These are phyloP conservation scores for Spialia ferax DNA, from an alignment of 2,888 invertebrate species.

Conservation along the genomic window DNA sequence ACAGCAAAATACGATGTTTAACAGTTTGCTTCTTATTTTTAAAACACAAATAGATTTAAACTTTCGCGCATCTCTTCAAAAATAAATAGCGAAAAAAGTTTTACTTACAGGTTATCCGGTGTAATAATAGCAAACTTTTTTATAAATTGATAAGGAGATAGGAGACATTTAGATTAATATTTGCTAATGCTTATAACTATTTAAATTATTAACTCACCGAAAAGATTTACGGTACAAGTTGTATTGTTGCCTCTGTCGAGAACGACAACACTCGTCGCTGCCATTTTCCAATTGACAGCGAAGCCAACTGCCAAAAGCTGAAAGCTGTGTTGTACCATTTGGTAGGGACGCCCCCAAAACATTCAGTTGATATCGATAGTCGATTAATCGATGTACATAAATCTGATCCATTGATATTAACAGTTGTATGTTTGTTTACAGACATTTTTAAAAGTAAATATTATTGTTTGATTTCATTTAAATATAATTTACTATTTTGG, in stretches of 20 bases:
- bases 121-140: conserved; percentile 19
- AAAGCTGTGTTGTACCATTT: conserved; percentile 19
- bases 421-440: too few relatives aligned
- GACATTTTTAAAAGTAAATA: too few relatives aligned
- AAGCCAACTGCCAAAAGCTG: conserved; percentile 72
- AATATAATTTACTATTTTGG: too few relatives aligned
- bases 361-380: conserved; percentile 33
- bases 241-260: conserved; percentile 98
- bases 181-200: background rate
- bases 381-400: background rate
- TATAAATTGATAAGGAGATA: background rate
- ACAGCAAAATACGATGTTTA: background rate
- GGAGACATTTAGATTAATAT: background rate
- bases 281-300: conserved; percentile 88
- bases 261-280: conserved; percentile 97
- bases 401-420: too few relatives aligned
- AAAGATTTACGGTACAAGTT: conserved; percentile 98
- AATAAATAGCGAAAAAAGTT: conserved; percentile 62
- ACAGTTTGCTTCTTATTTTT: conserved; percentile 34
- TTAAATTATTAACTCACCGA: conserved; percentile 89
- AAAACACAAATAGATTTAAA: conserved; percentile 60
- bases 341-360: conserved; percentile 43
- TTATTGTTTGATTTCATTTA: too few relatives aligned
- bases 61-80: conserved; percentile 75
- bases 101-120: conserved; percentile 70